These are phyloP conservation scores for Scomber colias DNA, from an alignment of 2,113 vertebrate species.

Conservation along the genomic window DNA sequence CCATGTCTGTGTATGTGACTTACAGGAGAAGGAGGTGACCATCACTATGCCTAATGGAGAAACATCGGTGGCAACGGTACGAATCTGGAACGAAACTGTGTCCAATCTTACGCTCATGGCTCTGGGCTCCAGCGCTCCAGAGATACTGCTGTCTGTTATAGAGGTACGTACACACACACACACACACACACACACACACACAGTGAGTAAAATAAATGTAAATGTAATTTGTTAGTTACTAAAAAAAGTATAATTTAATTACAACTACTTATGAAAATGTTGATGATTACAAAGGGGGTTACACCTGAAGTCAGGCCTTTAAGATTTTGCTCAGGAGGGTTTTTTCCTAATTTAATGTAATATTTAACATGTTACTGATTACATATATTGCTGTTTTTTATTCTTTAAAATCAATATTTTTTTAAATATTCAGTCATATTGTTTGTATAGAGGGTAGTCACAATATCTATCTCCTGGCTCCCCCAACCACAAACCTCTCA, in stretches of 20 bases:
- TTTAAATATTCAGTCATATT: too few relatives aligned
- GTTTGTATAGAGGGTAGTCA: neutral
- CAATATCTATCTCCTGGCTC: neutral
- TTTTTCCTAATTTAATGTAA: too few relatives aligned
- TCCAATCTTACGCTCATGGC: slow-evolving; percentile 97
- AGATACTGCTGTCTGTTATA: slow-evolving; percentile 95
- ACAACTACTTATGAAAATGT: too few relatives aligned
- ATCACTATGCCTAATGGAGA: slow-evolving; percentile 96
- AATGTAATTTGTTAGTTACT: too few relatives aligned
- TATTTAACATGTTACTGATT: too few relatives aligned
- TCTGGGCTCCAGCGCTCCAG: slow-evolving; percentile 93
- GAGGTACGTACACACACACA: slow-evolving; percentile 79
- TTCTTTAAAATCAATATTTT: too few relatives aligned
- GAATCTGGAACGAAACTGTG: slow-evolving; percentile 98
- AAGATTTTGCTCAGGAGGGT: too few relatives aligned
- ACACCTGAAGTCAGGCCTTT: too few relatives aligned
- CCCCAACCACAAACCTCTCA: neutral
- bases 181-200: slow-evolving; percentile 33
- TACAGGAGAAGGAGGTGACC: slow-evolving; percentile 96
- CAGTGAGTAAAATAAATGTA: too few relatives aligned
- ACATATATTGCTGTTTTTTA: too few relatives aligned
- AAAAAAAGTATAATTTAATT: too few relatives aligned
- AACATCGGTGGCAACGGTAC: slow-evolving; percentile 93
- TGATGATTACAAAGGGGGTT: too few relatives aligned
- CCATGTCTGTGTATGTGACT: slow-evolving; percentile 22